Evolutionary conservation across 2,113 vertebrate species (phyloP), one percentile per base, ranked within the genome.

Genomic region (Plectropomus leopardus): DNA sequence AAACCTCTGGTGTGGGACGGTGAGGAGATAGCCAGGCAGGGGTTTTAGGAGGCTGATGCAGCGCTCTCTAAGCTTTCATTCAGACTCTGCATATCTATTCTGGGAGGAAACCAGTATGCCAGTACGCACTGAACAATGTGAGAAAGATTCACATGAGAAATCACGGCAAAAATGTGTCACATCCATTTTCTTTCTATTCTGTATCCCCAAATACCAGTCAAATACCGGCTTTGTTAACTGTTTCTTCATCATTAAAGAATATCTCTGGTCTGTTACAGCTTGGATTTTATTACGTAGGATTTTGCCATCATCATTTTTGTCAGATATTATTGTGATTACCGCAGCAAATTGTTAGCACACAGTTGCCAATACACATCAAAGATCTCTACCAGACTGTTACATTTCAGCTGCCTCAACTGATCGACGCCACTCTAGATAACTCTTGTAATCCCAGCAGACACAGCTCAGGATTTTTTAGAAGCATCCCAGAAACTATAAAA

Each of bases 1-100:
- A 75, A 80, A 75, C 66, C 83, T 88, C 63, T 61, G 65, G 64
- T 85, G 78, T 68, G 82, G 61, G 69, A 65, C 69, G 14, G n/a
- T 2, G 71, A 58, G 30, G 53, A 71, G 63, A 54, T 30, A 63
- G 57, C 64, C 34, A 58, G 40, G 53, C 53, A 1, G 61, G 61
- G 75, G 15, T 51, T 75, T 80, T 63, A 54, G 45, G 60, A 44
- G 55, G 72, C 76, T 51, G 64, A 1, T 40, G 58, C 70, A 16
- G 55, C 67, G 51, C 60, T 28, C 28, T 83, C 76, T 71, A 32
- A 89, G 76, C 58, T 47, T 42, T 59, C 60, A 47, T 44, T 84
- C 61, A 59, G 26, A 34, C 47, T 57, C 7, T 23, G 71, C n/a
- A n/a, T n/a, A 42, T 51, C 26, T 55, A n/a, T 58, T 63, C 61